Evolutionary conservation across 1,140 invertebrate genomes (phyloP).

Genomic region (Drosophila baimaii): DNA sequence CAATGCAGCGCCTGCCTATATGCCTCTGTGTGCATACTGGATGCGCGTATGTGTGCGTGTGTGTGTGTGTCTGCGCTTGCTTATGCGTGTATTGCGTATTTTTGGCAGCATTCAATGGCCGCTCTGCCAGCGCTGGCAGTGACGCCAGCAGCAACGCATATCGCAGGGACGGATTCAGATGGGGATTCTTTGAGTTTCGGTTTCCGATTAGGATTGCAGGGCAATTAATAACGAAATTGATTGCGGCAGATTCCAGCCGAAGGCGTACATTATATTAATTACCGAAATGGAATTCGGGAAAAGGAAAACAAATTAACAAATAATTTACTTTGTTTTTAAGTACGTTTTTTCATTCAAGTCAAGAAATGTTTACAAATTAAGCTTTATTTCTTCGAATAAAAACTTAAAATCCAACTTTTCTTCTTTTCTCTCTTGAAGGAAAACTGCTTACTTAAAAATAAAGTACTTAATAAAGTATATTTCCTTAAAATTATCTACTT

Average conservation of each 20-base stretch:
- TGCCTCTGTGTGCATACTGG: slow-evolving; percentile 64
- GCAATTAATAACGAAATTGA: slow-evolving; percentile 46
- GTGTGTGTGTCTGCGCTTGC: slow-evolving; percentile 6
- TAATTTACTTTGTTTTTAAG: background rate
- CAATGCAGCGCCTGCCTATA: slow-evolving; percentile 74
- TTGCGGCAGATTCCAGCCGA: slow-evolving; percentile 12
- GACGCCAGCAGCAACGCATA: slow-evolving; percentile 46
- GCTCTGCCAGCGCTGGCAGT: slow-evolving; percentile 47
- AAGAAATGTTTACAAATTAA: too few species aligned
- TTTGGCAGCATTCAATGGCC: slow-evolving; percentile 66
- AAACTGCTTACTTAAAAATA: too few species aligned
- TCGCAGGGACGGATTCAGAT: slow-evolving; percentile 46
- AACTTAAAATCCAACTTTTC: too few species aligned
- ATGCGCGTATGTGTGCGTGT: slow-evolving; percentile 25
- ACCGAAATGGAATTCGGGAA: background rate
- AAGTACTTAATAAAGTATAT: too few species aligned
- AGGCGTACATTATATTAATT: slow-evolving; percentile 35
- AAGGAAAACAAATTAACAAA: background rate
- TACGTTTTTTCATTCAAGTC: too few species aligned
- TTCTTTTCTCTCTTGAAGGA: too few species aligned
- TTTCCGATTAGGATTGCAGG: slow-evolving; percentile 33
- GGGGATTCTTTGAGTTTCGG: slow-evolving; percentile 6
- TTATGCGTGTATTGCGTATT: slow-evolving; percentile 76
- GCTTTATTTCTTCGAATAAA: background rate
- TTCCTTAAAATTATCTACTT: background rate